Evolutionary conservation across 2,113 vertebrate species (phyloP), one percentile per base, ranked within the genome.

Genomic region (Sceloporus undulatus): DNA sequence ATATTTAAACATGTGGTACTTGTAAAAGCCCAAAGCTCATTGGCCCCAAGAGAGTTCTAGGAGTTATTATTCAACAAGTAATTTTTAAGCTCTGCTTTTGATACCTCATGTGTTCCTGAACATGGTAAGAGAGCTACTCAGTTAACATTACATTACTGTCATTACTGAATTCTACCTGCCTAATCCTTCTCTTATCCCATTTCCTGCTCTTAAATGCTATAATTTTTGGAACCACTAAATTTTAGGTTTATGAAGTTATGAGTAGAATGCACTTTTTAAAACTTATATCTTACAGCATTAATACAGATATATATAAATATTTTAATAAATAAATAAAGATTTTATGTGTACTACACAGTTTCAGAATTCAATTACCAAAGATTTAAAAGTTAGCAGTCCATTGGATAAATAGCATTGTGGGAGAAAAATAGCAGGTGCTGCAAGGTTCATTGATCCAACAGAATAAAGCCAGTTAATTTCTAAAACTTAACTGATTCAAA

Each of bases 391-490:
- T 79, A 38, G 62, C 40, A 70, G 1, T 86, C 40, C 11, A 34
- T 68, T 79, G 19, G 48, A 79, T 68, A 86, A 86, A 79, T 79
- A 68, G 70, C 42, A 52, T 68, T 70, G 21, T 70, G 66, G 76
- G 76, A 68, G 10, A 70, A 79, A 86, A 70, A 70, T 79, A 68
- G 40, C 25, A 16, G 11, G 5, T 79, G 21, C 65, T n/a, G 21
- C 29, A 70, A 79, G 62, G 42, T 54, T 79, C 85, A 86, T 68
- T 79, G 42, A 86, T 70, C 42, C 42, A 52, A 38, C 29, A 86
- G 65, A 68, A 29, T 70, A 70, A 79, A 40, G 19, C 42, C 48
- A 19, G 65, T 52, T 54, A 42, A 48, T 70, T 70, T 62, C 65
- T 86, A 52, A 79, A 86, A 18, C 62, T 70, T 68, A 52, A 52